A percentile compares a stretch with the other conserved stretches of the same genome.
phyloP scores from a whole-genome alignment of 2,113 vertebrate genomes.

The Pollachius pollachius region DNA sequence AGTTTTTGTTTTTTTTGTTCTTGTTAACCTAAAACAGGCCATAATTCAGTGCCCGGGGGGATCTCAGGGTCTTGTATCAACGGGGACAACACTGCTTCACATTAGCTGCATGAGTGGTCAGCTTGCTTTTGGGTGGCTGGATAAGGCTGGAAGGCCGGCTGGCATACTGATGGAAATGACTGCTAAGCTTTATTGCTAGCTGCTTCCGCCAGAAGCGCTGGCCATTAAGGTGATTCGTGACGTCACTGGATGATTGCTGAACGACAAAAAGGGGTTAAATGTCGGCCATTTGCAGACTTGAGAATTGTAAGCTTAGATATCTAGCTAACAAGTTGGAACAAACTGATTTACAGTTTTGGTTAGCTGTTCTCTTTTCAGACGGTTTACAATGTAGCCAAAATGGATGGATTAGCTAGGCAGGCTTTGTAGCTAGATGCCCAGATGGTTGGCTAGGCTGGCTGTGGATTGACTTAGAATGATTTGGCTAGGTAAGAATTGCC shows the following conservation, averaged over 20 bases:
- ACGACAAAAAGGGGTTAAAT: no score
- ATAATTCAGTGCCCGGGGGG: conserved; percentile 45
- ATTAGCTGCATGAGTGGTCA: conserved; percentile 23
- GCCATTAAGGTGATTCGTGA: not conserved
- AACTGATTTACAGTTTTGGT: no score
- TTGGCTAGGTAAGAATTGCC: no score
- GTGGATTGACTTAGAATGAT: no score
- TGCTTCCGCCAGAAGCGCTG: not conserved
- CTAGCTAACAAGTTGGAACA: no score
- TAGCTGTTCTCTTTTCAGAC: no score
- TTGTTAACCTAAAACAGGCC: conserved; percentile 52
- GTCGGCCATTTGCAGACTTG: not conserved
- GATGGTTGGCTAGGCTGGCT: no score
- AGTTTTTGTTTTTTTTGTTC: conserved; percentile 35
- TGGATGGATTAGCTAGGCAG: no score
- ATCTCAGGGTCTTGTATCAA: conserved; percentile 1
- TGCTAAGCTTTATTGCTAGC: not conserved
- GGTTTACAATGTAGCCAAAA: no score
- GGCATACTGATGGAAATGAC: not conserved
- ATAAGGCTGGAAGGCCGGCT: conserved; percentile 25
- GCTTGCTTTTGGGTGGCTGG: not conserved
- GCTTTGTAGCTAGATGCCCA: no score
- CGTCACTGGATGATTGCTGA: conserved; percentile 25
- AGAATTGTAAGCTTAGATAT: not conserved
- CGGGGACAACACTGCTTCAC: conserved; percentile 18